phyloP scores from a whole-genome alignment of 53 echinoderm and acorn worm genomes.

The Paelopatides confundens region DNA sequence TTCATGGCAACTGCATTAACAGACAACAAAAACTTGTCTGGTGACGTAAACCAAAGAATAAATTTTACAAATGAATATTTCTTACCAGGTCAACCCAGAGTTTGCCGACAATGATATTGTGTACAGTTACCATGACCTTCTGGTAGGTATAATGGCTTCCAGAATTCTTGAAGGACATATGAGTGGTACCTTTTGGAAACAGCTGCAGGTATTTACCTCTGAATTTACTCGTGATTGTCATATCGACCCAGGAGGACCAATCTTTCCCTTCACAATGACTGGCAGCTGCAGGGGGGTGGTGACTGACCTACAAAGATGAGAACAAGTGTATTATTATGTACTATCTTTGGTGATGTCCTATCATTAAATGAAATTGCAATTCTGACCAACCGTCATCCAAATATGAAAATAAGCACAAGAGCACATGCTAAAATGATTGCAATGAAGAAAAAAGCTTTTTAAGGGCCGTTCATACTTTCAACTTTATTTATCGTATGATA shows the following conservation, averaged over 20 bases:
- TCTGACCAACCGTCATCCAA: too few species aligned
- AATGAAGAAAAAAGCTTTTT: too few species aligned
- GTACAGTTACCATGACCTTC: constrained; percentile 92
- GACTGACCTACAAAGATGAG: constrained; percentile 77
- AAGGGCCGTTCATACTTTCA: too few species aligned
- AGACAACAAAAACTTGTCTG: too few species aligned
- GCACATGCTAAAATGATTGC: too few species aligned
- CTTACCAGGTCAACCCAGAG: constrained; percentile 99
- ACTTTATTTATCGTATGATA: too few species aligned
- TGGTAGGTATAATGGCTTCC: constrained; percentile 98
- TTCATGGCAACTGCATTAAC: too few species aligned
- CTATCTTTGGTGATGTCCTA: not conserved
- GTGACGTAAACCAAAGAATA: too few species aligned
- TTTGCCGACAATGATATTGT: constrained; percentile 99
- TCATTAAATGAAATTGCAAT: too few species aligned
- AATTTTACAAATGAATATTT: not conserved
- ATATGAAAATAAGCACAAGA: too few species aligned
- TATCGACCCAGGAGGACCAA: constrained; percentile 94
- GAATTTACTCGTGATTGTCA: constrained; percentile 99
- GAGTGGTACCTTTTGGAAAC: constrained; percentile 95
- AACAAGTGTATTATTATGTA: not conserved
- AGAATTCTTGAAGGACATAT: constrained; percentile 87
- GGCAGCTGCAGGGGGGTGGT: constrained; percentile 98
- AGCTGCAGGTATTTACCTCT: constrained; percentile 97
- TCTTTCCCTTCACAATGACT: constrained; percentile 88